Evolutionary conservation across 2,797 vertebrate genomes (phyloP).

Genomic region (Silurus lanzhouensis): DNA sequence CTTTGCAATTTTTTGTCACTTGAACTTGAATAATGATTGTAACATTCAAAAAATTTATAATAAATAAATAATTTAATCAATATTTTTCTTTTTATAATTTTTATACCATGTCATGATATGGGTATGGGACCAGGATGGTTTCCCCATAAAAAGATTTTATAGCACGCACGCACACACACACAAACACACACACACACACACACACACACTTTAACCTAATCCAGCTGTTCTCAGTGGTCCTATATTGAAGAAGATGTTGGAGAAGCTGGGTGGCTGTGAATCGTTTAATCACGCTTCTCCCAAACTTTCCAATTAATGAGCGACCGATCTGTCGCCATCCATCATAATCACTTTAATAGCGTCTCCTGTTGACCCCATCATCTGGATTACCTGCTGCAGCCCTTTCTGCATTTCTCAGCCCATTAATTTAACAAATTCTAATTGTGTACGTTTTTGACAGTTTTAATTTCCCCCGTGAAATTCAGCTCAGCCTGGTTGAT

Average conservation of each 20-base stretch:
- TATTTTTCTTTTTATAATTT: background rate
- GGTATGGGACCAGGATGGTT: background rate
- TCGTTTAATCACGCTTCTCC: slow-evolving; percentile 65
- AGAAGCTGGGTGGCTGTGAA: slow-evolving; percentile 62
- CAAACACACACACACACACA: slow-evolving; percentile 24
- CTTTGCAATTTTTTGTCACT: background rate
- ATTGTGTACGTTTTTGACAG: slow-evolving; percentile 80
- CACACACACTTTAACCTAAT: slow-evolving; percentile 4
- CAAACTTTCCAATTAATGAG: slow-evolving; percentile 75
- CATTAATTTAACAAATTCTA: slow-evolving; percentile 87
- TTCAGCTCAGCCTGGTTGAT: slow-evolving; percentile 18
- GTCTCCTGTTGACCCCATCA: slow-evolving; percentile 81
- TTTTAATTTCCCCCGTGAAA: slow-evolving; percentile 75
- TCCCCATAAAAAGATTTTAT: background rate
- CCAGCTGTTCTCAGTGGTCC: slow-evolving; percentile 39
- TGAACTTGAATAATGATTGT: background rate
- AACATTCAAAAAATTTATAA: background rate
- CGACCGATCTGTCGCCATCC: slow-evolving; percentile 75
- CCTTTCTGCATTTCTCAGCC: slow-evolving; percentile 76
- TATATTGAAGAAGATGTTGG: slow-evolving; percentile 51
- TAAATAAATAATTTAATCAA: background rate
- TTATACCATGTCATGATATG: background rate
- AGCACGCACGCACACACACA: slow-evolving; percentile 8
- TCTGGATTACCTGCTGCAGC: slow-evolving; percentile 79
- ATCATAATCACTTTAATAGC: slow-evolving; percentile 82